phyloP scores from a whole-genome alignment of 2,113 vertebrate species.

The Pelecanoides urinatrix region DNA sequence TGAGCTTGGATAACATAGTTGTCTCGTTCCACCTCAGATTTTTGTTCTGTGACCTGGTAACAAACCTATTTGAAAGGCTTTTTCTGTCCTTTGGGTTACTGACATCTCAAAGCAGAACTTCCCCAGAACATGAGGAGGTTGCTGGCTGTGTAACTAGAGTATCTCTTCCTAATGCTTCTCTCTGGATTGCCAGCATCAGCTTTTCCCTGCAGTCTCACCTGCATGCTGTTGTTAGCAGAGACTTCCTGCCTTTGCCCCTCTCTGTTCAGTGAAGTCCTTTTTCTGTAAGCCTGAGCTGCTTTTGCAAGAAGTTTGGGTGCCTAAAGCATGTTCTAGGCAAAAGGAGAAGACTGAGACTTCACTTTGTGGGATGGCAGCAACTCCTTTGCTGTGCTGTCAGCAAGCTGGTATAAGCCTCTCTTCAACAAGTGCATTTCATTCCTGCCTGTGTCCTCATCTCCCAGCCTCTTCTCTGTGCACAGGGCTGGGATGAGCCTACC shows the following conservation, averaged over 20 bases:
- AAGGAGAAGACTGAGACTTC: neutral
- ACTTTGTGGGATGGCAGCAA: neutral
- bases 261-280: neutral
- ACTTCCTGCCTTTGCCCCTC: neutral
- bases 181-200: neutral
- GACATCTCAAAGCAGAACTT: neutral
- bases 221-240: neutral
- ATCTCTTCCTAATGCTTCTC: neutral
- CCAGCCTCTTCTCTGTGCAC: neutral
- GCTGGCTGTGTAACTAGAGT: neutral
- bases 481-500: neutral
- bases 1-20: neutral
- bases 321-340: neutral
- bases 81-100: neutral
- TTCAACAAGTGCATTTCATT: neutral
- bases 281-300: neutral
- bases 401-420: neutral
- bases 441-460: neutral
- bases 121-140: fast-evolving
- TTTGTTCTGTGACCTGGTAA: neutral
- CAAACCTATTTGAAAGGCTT: neutral
- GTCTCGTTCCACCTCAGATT: neutral
- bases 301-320: neutral
- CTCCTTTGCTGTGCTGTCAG: neutral
- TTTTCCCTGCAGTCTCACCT: neutral